These are phyloP conservation scores for Pinctada fucata DNA, from an alignment of 2,888 invertebrate genomes.

Conservation along the genomic window DNA sequence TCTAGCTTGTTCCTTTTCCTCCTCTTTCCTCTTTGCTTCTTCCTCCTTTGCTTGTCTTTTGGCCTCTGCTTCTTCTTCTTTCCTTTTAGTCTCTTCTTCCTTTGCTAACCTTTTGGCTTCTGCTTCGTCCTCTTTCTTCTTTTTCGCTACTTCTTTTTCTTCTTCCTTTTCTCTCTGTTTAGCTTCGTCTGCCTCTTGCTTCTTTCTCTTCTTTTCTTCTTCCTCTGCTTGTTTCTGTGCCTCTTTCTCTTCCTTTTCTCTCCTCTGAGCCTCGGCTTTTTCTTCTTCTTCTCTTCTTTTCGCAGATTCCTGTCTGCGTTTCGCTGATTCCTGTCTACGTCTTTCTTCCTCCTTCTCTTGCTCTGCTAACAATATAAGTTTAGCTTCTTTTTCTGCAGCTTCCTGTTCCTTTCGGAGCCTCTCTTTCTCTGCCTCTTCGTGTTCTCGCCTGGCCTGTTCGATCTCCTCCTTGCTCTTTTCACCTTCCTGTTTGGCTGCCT, in stretches of 20 bases:
- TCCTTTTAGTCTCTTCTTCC: background rate
- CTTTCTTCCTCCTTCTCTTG: slow-evolving; percentile 7
- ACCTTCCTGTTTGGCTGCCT: background rate
- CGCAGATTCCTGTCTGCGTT: slow-evolving; percentile 6
- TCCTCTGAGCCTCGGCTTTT: slow-evolving; percentile 6
- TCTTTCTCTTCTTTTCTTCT: slow-evolving; percentile 4
- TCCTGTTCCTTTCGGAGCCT: slow-evolving; percentile 7
- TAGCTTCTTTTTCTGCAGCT: slow-evolving; percentile 6
- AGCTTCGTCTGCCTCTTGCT: slow-evolving; percentile 1
- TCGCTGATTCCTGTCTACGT: background rate
- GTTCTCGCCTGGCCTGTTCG: slow-evolving; percentile 16
- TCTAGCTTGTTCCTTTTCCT: background rate
- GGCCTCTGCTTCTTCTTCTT: background rate
- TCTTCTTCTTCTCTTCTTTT: slow-evolving; percentile 12
- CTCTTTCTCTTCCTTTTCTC: slow-evolving; percentile 6
- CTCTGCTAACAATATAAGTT: background rate
- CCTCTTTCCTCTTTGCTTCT: background rate
- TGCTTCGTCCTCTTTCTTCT: background rate
- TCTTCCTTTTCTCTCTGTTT: slow-evolving; percentile 19
- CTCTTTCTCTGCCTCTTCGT: slow-evolving; percentile 2
- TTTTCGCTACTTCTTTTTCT: background rate
- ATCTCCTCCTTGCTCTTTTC: slow-evolving; percentile 5
- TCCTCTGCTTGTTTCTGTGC: slow-evolving; percentile 1
- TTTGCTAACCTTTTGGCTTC: slow-evolving; percentile 1
- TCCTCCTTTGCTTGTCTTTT: background rate